A percentile compares a stretch with the other conserved stretches of the same genome.
Conservation (phyloP, 92 coral and sea anemone species). For the Phymanthus crucifer region DNA sequence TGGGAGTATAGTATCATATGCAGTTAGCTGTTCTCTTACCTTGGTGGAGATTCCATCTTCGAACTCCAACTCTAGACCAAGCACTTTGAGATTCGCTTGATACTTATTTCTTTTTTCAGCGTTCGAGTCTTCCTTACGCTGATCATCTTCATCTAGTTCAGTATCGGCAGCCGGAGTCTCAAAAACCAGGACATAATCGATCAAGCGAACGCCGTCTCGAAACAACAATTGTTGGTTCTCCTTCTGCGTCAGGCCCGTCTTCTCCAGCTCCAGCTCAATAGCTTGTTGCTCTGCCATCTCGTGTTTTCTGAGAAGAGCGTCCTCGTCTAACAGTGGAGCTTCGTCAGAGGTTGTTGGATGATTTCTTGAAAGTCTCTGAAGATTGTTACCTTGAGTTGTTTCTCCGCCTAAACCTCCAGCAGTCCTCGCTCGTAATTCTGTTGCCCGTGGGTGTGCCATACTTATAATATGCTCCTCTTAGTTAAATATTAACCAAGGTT, state of each 20-base stretch:
- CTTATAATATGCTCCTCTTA: not conserved
- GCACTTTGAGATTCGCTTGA: constrained; percentile 60
- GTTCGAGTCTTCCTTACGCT: constrained; percentile 43
- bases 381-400: constrained; percentile 20
- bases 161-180: constrained; percentile 66
- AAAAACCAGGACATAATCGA: constrained; percentile 82
- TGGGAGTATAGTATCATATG: not conserved
- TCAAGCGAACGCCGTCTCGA: constrained; percentile 72
- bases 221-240: constrained; percentile 54
- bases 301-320: constrained; percentile 77
- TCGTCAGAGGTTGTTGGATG: constrained; percentile 48
- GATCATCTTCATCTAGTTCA: constrained; percentile 62
- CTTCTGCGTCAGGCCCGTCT: constrained; percentile 48
- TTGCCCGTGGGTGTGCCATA: constrained; percentile 85
- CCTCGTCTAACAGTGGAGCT: constrained; percentile 83
- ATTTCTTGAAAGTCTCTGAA: not conserved
- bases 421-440: constrained; percentile 68
- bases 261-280: constrained; percentile 71
- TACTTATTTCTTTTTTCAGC: constrained; percentile 68
- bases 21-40: constrained; percentile 41
- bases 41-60: constrained; percentile 80
- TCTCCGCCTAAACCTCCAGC: constrained; percentile 40
- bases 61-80: constrained; percentile 78
- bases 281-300: constrained; percentile 81
- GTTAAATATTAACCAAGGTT: constrained; percentile 33